Evolutionary conservation across 2,888 invertebrate species (phyloP).

Genomic region (Atethmia centrago): DNA sequence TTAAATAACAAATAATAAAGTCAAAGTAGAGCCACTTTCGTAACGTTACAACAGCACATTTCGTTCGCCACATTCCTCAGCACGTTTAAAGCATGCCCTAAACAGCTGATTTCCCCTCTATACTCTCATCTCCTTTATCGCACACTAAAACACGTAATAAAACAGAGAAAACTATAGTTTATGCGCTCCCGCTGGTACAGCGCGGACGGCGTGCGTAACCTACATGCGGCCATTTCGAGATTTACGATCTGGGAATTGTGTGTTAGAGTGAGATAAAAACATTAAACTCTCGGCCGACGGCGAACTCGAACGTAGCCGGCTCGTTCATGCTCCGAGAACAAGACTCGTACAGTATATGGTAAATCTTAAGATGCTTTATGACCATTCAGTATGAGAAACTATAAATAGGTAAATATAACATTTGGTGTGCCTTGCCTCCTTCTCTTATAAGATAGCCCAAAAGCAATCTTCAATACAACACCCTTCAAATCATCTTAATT

Average conservation of each 20-base stretch:
- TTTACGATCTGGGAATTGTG: conserved; percentile 91
- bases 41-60: conserved; percentile 82
- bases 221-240: conserved; percentile 91
- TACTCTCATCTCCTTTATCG: conserved; percentile 89
- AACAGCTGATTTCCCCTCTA: conserved; percentile 90
- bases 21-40: conserved; percentile 81
- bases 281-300: conserved; percentile 87
- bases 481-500: conserved; percentile 45
- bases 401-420: conserved; percentile 8
- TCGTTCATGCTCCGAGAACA: conserved; percentile 84
- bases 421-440: not conserved
- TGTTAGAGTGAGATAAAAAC: conserved; percentile 89
- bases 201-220: conserved; percentile 91
- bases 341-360: conserved; percentile 80
- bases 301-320: conserved; percentile 83
- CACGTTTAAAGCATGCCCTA: conserved; percentile 90
- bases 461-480: conserved; percentile 16
- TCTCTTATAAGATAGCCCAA: not conserved
- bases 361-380: conserved; percentile 67
- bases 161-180: conserved; percentile 91
- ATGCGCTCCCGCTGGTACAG: conserved; percentile 87
- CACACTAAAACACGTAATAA: conserved; percentile 88
- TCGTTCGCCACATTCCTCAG: conserved; percentile 90
- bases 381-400: conserved; percentile 12
- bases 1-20: conserved; percentile 52